Percentiles rank a stretch among this genome's conserved stretches.
phyloP scores from a whole-genome alignment of 2,888 invertebrate species.

The Branchipolynoe longqiensis region DNA sequence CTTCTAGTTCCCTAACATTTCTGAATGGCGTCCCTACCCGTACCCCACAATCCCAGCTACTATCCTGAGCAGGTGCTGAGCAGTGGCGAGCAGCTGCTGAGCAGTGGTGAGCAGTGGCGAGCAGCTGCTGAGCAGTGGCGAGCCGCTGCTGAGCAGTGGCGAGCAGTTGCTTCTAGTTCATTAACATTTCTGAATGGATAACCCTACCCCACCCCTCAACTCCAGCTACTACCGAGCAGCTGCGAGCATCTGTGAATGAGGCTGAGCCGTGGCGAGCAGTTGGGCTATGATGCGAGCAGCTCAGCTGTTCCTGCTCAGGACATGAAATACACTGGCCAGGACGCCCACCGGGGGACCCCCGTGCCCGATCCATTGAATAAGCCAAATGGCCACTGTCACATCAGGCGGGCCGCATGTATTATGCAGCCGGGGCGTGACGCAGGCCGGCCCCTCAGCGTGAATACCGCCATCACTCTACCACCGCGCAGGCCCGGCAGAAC shows the following conservation, averaged over 20 bases:
- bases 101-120: background rate
- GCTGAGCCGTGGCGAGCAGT: background rate
- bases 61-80: too few relatives aligned
- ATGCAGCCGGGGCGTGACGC: slow-evolving; percentile 25
- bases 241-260: background rate
- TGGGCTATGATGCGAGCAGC: background rate
- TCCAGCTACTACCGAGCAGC: too few relatives aligned
- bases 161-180: too few relatives aligned
- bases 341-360: background rate
- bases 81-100: too few relatives aligned
- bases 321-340: slow-evolving; percentile 21
- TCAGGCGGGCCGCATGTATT: slow-evolving; percentile 2
- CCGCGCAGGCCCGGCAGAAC: too few relatives aligned
- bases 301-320: slow-evolving; percentile 5
- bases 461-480: too few relatives aligned
- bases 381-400: slow-evolving; percentile 37
- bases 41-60: too few relatives aligned
- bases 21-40: too few relatives aligned
- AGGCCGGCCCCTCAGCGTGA: slow-evolving; percentile 27
- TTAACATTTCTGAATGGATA: too few relatives aligned
- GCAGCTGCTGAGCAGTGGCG: background rate
- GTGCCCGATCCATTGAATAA: slow-evolving; percentile 35
- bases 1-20: too few relatives aligned
- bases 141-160: background rate
- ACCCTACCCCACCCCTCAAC: too few relatives aligned